Evolutionary conservation across 2,113 vertebrate species (phyloP).

Genomic region (Pelecanoides urinatrix): DNA sequence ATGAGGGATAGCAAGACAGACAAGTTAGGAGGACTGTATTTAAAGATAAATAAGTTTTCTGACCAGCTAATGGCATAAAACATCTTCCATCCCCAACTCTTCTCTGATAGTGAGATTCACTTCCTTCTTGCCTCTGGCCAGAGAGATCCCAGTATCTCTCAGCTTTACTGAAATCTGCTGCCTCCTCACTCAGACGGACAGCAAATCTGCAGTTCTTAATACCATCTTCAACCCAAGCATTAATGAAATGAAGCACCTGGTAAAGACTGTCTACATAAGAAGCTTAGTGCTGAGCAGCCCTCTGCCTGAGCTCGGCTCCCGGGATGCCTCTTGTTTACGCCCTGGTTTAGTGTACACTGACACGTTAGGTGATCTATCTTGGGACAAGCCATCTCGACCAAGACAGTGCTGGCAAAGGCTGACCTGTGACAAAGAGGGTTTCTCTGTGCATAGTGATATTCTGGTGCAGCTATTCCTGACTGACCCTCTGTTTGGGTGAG

Average conservation of each 20-base stretch:
- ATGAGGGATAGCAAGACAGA: neutral
- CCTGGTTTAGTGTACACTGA: neutral
- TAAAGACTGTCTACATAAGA: slow-evolving; percentile 49
- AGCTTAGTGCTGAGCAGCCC: slow-evolving; percentile 39
- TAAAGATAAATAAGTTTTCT: neutral
- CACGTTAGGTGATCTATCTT: neutral
- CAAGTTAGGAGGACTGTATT: neutral
- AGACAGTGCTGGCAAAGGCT: neutral
- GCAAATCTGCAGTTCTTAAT: slow-evolving; percentile 58
- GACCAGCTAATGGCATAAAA: neutral
- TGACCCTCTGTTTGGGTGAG: neutral
- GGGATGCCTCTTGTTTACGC: neutral
- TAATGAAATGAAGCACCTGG: slow-evolving; percentile 60
- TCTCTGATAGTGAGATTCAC: neutral
- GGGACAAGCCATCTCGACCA: neutral
- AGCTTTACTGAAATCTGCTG: neutral
- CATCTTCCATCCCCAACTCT: neutral
- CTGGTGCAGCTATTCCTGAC: neutral
- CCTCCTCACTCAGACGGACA: slow-evolving; percentile 24
- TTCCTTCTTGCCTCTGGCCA: neutral
- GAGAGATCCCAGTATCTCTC: neutral
- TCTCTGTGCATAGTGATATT: neutral
- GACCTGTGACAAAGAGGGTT: neutral
- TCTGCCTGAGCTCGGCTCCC: neutral
- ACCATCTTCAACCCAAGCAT: slow-evolving; percentile 37